Evolutionary conservation across 2,113 vertebrate species (phyloP).

Genomic region (Puffinus mauretanicus): DNA sequence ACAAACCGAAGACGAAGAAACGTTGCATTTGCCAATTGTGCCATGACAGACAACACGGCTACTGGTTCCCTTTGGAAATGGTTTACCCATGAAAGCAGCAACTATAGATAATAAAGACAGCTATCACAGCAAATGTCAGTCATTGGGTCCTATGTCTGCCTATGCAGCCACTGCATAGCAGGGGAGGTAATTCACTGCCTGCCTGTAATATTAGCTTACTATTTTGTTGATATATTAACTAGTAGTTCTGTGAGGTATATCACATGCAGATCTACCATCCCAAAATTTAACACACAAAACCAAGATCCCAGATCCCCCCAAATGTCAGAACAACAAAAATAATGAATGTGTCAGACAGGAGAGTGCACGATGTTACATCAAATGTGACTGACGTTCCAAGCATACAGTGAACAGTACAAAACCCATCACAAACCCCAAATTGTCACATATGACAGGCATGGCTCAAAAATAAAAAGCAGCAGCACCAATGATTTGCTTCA

Average conservation of each 20-base stretch:
- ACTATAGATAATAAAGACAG: neutral
- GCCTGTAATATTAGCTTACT: slow-evolving; percentile 51
- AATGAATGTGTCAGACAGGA: neutral
- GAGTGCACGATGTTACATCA: neutral
- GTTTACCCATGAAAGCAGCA: neutral
- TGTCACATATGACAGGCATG: slow-evolving; percentile 33
- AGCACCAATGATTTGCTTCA: neutral
- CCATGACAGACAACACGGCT: rapidly evolving
- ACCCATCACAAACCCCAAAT: neutral
- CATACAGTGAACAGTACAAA: slow-evolving; percentile 21
- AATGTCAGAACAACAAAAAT: neutral
- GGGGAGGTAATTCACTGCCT: neutral
- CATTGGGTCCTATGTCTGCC: neutral
- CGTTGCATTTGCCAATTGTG: neutral
- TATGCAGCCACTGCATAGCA: neutral
- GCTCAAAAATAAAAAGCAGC: slow-evolving; percentile 67
- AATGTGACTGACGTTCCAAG: neutral
- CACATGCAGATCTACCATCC: slow-evolving; percentile 8
- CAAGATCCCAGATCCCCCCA: neutral
- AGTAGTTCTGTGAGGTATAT: slow-evolving; percentile 66
- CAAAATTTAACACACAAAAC: neutral
- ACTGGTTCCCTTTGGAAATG: slow-evolving; percentile 18
- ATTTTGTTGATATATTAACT: neutral
- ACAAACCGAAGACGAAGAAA: neutral
- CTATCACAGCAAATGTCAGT: neutral